Evolutionary conservation across 1,140 invertebrate species (phyloP).

Genomic region (Piezodorus guildinii): DNA sequence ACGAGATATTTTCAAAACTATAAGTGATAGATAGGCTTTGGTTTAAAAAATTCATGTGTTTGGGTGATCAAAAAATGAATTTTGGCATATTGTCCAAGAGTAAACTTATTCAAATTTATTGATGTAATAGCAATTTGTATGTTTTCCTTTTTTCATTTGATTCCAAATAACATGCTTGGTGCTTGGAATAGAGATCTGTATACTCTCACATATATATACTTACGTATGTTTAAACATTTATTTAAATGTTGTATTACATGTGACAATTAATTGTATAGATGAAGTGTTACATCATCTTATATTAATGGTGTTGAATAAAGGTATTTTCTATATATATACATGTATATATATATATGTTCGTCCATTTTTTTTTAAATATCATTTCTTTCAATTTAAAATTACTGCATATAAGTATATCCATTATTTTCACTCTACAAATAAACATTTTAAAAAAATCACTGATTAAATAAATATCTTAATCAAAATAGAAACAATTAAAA

Average conservation of each 20-base stretch:
- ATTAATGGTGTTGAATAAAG: conserved; percentile 11
- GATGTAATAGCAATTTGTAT: background rate
- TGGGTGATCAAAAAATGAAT: background rate
- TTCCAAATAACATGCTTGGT: conserved; percentile 1
- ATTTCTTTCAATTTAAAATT: no score
- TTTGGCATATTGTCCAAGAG: background rate
- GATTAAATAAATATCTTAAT: no score
- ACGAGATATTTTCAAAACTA: background rate
- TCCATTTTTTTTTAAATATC: no score
- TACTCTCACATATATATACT: background rate
- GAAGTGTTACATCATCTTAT: background rate
- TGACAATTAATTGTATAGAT: conserved; percentile 10
- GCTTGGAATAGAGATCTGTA: conserved; percentile 13
- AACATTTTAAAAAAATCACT: no score
- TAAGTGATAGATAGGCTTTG: background rate
- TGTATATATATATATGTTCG: no score
- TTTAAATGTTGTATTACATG: conserved; percentile 11
- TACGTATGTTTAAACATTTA: conserved; percentile 10
- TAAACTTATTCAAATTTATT: background rate
- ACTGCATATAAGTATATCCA: no score
- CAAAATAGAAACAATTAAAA: no score
- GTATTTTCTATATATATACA: conserved; percentile 10
- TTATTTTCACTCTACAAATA: no score
- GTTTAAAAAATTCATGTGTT: background rate
- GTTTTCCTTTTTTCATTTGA: background rate